phyloP scores from a whole-genome alignment of 2,888 invertebrate genomes.

The Acrocyrtus sp. region DNA sequence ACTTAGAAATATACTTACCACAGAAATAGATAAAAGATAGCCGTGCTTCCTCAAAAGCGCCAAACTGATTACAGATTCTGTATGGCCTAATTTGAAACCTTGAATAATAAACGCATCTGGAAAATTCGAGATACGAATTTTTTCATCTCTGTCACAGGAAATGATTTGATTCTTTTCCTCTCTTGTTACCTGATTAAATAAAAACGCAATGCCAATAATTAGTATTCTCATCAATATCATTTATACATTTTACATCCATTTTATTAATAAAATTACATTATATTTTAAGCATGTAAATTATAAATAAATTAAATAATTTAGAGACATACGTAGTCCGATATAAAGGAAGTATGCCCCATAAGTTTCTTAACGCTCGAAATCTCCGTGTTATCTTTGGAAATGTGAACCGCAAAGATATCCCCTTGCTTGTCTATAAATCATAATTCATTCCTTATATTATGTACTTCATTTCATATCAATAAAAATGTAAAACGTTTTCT shows the following conservation, averaged over 20 bases:
- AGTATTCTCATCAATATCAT: no score
- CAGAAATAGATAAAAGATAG: slow-evolving; percentile 10
- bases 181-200: slow-evolving; percentile 1
- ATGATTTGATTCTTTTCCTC: slow-evolving; percentile 7
- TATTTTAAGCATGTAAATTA: no score
- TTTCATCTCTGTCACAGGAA: slow-evolving; percentile 26
- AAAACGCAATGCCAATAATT: no score
- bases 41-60: not conserved
- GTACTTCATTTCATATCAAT: not conserved
- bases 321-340: slow-evolving; percentile 20
- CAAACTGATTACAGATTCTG: slow-evolving; percentile 15
- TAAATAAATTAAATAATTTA: not conserved
- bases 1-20: not conserved
- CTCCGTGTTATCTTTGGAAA: not conserved
- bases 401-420: slow-evolving; percentile 9
- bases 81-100: slow-evolving; percentile 23
- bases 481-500: not conserved
- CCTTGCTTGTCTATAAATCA: slow-evolving; percentile 17
- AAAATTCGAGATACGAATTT: slow-evolving; percentile 28
- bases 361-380: not conserved
- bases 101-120: slow-evolving; percentile 18
- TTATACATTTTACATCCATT: no score
- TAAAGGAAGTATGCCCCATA: slow-evolving; percentile 25
- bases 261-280: no score
- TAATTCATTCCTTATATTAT: no score